These are phyloP conservation scores for Stegostoma tigrinum DNA, from an alignment of 2,113 vertebrate species.

Conservation along the genomic window DNA sequence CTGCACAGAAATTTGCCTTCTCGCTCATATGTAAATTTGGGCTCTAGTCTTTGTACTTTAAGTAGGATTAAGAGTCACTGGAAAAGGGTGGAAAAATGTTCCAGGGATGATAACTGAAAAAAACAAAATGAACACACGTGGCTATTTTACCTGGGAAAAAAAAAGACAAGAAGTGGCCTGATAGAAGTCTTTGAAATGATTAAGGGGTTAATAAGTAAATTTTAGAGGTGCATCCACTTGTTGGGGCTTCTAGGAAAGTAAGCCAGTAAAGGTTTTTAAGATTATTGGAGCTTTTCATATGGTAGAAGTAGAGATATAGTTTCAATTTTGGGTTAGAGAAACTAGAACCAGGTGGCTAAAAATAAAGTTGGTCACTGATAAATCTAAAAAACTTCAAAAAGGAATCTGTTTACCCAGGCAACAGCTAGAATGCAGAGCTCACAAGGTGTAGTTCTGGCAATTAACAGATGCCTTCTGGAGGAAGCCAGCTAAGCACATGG, in stretches of 20 bases:
- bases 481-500: neutral
- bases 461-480: neutral
- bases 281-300: neutral
- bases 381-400: neutral
- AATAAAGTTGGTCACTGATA: neutral
- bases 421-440: neutral
- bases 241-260: neutral
- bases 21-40: no score
- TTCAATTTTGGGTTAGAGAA: no score
- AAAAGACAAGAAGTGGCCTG: no score
- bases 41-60: no score
- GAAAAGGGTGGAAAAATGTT: neutral
- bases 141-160: no score
- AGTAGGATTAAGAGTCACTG: no score
- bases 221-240: no score
- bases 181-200: no score
- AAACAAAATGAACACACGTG: neutral
- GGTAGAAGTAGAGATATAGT: neutral
- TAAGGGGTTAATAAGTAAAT: no score
- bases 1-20: no score
- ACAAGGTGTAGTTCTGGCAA: neutral
- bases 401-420: neutral
- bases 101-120: neutral
- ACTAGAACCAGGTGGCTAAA: no score
- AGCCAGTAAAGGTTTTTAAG: neutral